Evolutionary conservation across 2,888 invertebrate species (phyloP).

Genomic region (Lithosia quadra): DNA sequence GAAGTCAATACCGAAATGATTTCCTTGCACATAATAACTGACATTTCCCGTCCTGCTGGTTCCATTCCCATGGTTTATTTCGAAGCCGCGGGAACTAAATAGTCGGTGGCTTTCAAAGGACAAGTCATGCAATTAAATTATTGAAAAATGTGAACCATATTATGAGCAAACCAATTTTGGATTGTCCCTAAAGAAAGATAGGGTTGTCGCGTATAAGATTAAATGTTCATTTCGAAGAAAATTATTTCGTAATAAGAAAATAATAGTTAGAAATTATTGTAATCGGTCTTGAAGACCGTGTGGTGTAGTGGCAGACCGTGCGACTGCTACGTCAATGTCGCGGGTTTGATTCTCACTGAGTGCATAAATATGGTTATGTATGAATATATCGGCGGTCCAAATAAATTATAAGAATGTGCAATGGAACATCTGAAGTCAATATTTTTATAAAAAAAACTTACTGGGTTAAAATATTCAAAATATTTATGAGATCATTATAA

Average conservation of each 20-base stretch:
- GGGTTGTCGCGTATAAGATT: conserved; percentile 34
- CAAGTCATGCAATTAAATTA: conserved; percentile 65
- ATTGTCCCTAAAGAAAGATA: conserved; percentile 30
- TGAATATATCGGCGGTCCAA: too few species aligned
- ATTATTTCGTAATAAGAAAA: neutral
- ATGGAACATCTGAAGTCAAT: too few species aligned
- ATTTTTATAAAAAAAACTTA: too few species aligned
- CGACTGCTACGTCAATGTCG: too few species aligned
- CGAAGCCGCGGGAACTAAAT: conserved; percentile 15
- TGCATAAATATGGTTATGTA: too few species aligned
- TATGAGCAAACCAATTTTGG: conserved; percentile 24
- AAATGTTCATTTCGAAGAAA: neutral
- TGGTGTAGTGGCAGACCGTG: too few species aligned
- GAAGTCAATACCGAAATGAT: neutral
- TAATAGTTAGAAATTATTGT: too few species aligned
- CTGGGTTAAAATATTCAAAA: too few species aligned
- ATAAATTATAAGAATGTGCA: too few species aligned
- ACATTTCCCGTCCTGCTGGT: neutral
- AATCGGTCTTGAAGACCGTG: too few species aligned
- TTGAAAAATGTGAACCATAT: conserved; percentile 51
- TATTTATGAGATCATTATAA: too few species aligned
- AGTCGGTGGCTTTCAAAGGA: conserved; percentile 57
- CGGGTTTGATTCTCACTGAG: too few species aligned
- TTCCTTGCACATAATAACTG: neutral
- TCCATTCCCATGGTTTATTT: neutral